Evolutionary conservation across 2,113 vertebrate species (phyloP).

Genomic region (Verasper variegatus): DNA sequence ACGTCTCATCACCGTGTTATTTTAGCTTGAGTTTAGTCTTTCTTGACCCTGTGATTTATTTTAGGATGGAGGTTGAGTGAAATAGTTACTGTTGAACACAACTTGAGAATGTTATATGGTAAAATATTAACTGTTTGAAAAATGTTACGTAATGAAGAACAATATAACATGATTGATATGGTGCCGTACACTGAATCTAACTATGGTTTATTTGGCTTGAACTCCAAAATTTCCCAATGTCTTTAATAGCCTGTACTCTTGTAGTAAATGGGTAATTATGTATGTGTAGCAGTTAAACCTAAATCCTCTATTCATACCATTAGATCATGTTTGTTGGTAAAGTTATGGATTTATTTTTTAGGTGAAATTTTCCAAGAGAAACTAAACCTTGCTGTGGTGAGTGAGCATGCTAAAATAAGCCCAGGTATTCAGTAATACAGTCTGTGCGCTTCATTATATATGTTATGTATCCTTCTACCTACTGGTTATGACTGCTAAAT

Average conservation of each 20-base stretch:
- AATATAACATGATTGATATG: not conserved
- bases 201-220: not conserved
- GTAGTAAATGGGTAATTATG: not conserved
- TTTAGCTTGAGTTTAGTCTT: conserved; percentile 19
- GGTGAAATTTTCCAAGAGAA: conserved; percentile 56
- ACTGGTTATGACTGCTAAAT: conserved; percentile 42
- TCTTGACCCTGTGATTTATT: conserved; percentile 30
- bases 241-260: not conserved
- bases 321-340: conserved; percentile 5
- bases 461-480: conserved; percentile 53
- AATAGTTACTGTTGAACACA: not conserved
- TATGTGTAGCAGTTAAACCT: not conserved
- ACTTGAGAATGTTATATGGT: not conserved
- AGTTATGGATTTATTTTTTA: conserved; percentile 29
- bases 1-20: conserved; percentile 23
- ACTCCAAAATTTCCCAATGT: not conserved
- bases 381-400: conserved; percentile 51
- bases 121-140: not conserved
- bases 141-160: not conserved
- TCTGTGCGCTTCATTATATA: conserved; percentile 54
- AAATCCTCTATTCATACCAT: not conserved
- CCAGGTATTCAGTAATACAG: conserved; percentile 52
- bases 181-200: not conserved
- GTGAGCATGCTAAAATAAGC: conserved; percentile 68
- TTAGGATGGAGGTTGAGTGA: conserved; percentile 15